phyloP scores from a whole-genome alignment of 2,888 invertebrate species.

The Scaptomyza cyrtandrae region DNA sequence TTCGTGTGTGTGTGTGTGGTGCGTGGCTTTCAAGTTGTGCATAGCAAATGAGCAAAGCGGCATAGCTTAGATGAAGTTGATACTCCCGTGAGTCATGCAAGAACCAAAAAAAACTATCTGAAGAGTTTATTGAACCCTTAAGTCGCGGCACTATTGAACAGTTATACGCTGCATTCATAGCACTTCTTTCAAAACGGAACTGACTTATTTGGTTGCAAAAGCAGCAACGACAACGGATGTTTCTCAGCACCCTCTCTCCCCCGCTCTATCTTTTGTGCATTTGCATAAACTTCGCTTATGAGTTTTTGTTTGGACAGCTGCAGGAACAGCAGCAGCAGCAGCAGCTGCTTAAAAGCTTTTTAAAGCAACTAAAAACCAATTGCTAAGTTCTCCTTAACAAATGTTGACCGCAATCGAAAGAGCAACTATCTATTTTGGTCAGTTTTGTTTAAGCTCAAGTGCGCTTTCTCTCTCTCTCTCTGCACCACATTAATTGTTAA shows the following conservation, averaged over 20 bases:
- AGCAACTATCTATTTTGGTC: conserved; percentile 5
- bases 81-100: conserved; percentile 57
- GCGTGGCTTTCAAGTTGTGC: conserved; percentile 67
- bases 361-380: conserved; percentile 45
- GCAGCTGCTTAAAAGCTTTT: conserved; percentile 74
- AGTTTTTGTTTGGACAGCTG: conserved; percentile 55
- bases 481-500: conserved; percentile 42
- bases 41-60: conserved; percentile 66
- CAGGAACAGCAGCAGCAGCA: conserved; percentile 35
- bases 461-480: neutral
- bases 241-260: neutral
- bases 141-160: conserved; percentile 24
- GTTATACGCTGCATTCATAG: conserved; percentile 35
- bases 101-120: neutral
- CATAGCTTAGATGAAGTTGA: conserved; percentile 1
- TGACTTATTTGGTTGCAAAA: conserved; percentile 60
- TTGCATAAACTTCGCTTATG: conserved; percentile 78
- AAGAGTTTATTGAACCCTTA: conserved; percentile 71
- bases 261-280: conserved; percentile 39
- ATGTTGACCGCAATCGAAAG: conserved; percentile 39
- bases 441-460: conserved; percentile 27
- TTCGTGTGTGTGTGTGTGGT: conserved; percentile 59
- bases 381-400: conserved; percentile 39
- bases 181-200: conserved; percentile 29
- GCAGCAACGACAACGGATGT: conserved; percentile 21